Base-by-base conservation (phyloP, 2,888 invertebrate genomes). In the Cataglyphis albicans region DNA sequence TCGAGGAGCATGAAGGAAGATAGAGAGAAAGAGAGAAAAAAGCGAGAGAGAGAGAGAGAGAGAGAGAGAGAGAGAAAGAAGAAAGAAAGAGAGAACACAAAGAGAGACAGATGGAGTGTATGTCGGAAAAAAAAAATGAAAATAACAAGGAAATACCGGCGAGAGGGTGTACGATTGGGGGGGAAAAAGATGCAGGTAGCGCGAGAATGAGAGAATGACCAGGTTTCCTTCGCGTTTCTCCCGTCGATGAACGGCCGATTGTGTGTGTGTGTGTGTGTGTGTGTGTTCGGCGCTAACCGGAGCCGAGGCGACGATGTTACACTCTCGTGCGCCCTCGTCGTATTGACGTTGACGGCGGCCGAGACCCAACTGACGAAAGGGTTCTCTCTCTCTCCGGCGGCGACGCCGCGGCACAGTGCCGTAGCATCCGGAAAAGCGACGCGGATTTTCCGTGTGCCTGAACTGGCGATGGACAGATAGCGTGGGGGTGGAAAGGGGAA, bases 341-440 rank as follows among this genome's bases (percentile, higher is more conserved):
- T 94, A 94, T 94, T 92, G 92, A 93, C 93, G 94, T 94, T 94
- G 93, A 93, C 93, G 94, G 92, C 93, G 93, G 94, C 92, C 93
- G 94, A 93, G 93, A 94, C 92, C 94, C 93, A 93, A 94, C 94
- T 94, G 93, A 92, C 92, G 93, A 90, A 91, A 91, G 91, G 92
- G 92, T 92, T 90, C 92, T 91, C 91, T 90, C 91, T 91, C 90
- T 89, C 91, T 70, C 73, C 86, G 86, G 89, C 91, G 90, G 89
- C 91, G 90, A 87, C 90, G 92, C 91, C 88, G 90, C 89, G 87
- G 89, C 89, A 87, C 93, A 93, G 93, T 93, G 93, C 93, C 93
- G 94, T 94, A 94, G 91, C 92, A 92, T 92, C 92, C 91, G 93
- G 93, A 93, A 93, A 94, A 93, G 88, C 90, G 76, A 55, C 86